phyloP scores from a whole-genome alignment of 2,888 invertebrate species.

The Polietes domitor region DNA sequence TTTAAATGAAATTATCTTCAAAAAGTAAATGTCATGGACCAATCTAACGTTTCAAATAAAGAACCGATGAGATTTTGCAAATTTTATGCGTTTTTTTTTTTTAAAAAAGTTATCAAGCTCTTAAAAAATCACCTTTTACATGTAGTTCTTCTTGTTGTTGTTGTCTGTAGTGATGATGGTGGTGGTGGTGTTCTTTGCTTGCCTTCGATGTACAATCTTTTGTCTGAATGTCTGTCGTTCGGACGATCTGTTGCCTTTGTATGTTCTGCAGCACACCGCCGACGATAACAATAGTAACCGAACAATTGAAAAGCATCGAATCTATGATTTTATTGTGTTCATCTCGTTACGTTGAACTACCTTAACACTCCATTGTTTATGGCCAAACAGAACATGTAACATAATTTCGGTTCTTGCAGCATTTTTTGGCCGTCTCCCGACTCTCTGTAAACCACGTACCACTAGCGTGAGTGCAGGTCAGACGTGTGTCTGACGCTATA shows the following conservation, averaged over 20 bases:
- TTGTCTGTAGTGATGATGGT: too few relatives aligned
- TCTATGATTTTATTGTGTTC: slow-evolving; percentile 51
- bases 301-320: slow-evolving; percentile 58
- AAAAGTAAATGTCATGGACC: too few relatives aligned
- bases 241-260: not conserved
- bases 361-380: slow-evolving; percentile 54
- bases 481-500: not conserved
- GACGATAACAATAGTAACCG: not conserved
- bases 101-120: too few relatives aligned
- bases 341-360: slow-evolving; percentile 44
- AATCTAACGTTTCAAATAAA: too few relatives aligned
- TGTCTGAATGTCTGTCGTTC: not conserved
- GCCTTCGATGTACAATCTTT: too few relatives aligned
- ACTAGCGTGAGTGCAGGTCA: not conserved
- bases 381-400: slow-evolving; percentile 30
- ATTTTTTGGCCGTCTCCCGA: not conserved
- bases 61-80: too few relatives aligned
- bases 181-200: not conserved
- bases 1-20: too few relatives aligned
- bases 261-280: not conserved
- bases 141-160: slow-evolving; percentile 6
- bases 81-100: too few relatives aligned
- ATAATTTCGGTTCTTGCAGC: slow-evolving; percentile 2
- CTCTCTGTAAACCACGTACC: slow-evolving; percentile 17
- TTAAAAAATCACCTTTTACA: too few relatives aligned